Percentiles rank a stretch among this genome's conserved stretches.
Evolutionary conservation across 2,888 invertebrate species (phyloP).

Genomic region (Amblyteles armatorius): DNA sequence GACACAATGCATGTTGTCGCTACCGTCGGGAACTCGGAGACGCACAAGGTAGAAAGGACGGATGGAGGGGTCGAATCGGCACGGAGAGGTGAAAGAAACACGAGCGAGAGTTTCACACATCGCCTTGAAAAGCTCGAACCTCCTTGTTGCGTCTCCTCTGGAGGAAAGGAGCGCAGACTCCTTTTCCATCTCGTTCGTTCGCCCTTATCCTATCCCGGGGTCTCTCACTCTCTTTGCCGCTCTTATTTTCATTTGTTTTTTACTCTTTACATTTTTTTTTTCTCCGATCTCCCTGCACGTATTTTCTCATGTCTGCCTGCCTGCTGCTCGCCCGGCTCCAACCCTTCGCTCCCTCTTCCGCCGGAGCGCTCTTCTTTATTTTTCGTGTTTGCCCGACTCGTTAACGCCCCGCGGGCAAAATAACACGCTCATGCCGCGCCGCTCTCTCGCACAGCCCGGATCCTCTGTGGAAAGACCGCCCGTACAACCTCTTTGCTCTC

Average conservation of each 20-base stretch:
- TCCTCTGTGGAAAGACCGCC: neutral
- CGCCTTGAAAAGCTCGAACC: constrained; percentile 23
- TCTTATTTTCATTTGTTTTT: constrained; percentile 28
- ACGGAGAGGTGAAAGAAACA: constrained; percentile 55
- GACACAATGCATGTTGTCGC: neutral
- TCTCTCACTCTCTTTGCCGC: constrained; percentile 55
- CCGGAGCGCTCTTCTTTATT: constrained; percentile 53
- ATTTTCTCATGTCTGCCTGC: constrained; percentile 34
- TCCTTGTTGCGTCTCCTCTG: neutral
- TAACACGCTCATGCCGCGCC: constrained; percentile 63
- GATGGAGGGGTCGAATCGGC: constrained; percentile 67
- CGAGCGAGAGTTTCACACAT: constrained; percentile 17
- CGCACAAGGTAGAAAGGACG: neutral
- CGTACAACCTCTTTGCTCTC: constrained; percentile 25
- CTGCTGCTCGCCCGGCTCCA: constrained; percentile 46
- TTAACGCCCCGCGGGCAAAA: constrained; percentile 79
- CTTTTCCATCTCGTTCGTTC: constrained; percentile 16
- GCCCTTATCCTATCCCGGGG: constrained; percentile 63
- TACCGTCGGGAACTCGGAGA: neutral
- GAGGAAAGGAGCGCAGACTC: neutral
- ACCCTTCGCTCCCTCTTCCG: constrained; percentile 59
- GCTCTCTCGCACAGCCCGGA: constrained; percentile 23
- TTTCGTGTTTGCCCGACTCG: constrained; percentile 79
- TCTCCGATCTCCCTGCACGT: constrained; percentile 32
- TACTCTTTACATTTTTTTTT: constrained; percentile 57